Evolutionary conservation across 2,797 vertebrate genomes (phyloP).

Genomic region (Varecia variegata): DNA sequence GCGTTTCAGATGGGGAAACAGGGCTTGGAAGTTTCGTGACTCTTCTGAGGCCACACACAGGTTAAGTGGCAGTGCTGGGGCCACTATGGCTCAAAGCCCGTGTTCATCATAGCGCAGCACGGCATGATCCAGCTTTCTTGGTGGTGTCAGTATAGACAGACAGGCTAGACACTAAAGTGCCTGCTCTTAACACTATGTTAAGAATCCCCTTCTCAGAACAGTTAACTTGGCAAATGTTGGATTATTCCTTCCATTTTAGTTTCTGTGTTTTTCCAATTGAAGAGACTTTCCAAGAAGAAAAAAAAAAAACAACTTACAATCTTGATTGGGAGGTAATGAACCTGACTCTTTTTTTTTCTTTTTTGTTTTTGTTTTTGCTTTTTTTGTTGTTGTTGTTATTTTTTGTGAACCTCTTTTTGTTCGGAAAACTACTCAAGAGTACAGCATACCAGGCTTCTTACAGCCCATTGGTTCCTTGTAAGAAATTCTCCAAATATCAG

Average conservation of each 20-base stretch:
- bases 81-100: neutral
- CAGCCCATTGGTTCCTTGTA: neutral
- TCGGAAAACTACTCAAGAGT: conserved; percentile 6
- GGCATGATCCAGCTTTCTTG: neutral
- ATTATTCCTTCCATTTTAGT: neutral
- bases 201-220: neutral
- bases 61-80: neutral
- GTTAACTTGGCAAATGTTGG: neutral
- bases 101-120: neutral
- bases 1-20: neutral
- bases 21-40: neutral
- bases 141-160: neutral
- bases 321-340: neutral
- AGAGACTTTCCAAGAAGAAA: neutral
- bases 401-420: neutral
- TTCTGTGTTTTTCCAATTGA: neutral
- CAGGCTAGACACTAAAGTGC: neutral
- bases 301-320: neutral
- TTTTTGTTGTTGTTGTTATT: too few species aligned
- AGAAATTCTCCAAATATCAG: neutral
- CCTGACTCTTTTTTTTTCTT: neutral
- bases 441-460: neutral
- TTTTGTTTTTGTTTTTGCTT: too few species aligned
- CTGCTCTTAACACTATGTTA: neutral
- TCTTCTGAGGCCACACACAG: neutral